These are phyloP conservation scores for Guaruba guarouba DNA, from an alignment of 2,113 vertebrate species.

Conservation along the genomic window DNA sequence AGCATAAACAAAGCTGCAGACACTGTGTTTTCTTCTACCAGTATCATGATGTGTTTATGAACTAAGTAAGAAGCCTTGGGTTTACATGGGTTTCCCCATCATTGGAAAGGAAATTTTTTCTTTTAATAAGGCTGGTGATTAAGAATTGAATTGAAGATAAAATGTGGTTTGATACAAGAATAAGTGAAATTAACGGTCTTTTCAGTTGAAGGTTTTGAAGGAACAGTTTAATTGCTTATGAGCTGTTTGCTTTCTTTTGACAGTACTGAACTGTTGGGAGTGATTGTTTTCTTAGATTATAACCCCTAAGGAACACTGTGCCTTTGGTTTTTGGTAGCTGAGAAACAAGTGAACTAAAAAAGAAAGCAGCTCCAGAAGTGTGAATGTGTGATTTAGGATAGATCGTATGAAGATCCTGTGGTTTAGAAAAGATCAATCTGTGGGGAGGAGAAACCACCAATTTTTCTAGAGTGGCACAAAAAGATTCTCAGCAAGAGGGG, in stretches of 20 bases:
- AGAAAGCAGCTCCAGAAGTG: background rate
- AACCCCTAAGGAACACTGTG: background rate
- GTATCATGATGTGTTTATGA: conserved; percentile 37
- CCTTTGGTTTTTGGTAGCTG: background rate
- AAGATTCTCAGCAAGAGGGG: background rate
- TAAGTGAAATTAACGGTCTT: background rate
- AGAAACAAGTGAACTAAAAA: background rate
- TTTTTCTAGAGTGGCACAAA: background rate
- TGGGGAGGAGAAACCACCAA: background rate
- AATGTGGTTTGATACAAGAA: background rate
- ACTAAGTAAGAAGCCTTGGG: conserved; percentile 15
- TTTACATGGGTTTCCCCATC: background rate
- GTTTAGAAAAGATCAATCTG: background rate
- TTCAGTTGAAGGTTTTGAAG: background rate
- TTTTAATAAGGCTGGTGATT: background rate
- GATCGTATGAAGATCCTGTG: background rate
- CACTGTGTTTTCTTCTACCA: conserved; percentile 17
- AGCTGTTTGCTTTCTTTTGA: conserved; percentile 6
- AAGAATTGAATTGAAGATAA: background rate
- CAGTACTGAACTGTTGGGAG: background rate
- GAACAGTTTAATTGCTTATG: background rate
- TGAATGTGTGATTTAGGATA: background rate
- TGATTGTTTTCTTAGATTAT: background rate
- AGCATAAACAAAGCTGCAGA: conserved; percentile 68
- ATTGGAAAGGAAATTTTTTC: background rate